Evolutionary conservation across 1,140 invertebrate species (phyloP), one percentile per base, ranked within the genome.

Genomic region (Chironomus striatipennis): DNA sequence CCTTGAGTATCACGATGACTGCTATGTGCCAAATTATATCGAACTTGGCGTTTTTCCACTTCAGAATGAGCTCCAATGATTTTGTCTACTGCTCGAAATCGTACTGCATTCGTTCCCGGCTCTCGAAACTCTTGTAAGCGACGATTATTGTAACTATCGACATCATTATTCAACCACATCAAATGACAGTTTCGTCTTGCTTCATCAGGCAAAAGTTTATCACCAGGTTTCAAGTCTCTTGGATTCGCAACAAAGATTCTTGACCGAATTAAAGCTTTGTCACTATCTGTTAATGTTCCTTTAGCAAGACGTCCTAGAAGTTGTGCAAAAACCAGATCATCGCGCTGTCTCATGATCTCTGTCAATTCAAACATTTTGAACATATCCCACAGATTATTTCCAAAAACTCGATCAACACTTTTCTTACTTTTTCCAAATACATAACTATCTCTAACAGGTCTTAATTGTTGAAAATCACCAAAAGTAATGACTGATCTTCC

Each of bases 261-360:
- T 42, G 43, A 73, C 42, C 34, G 43, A 43, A 43, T 75, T 73
- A 15, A 73, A n/a, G n/a, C n/a, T n/a, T n/a, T 73, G 5, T 73
- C 21, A 4, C 15, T 6, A 24, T 17, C 21, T 1, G 75, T 76
- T 73, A 77, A 73, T 0, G 15, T 70, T n/a, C 76, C 77, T 24
- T 17, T 24, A 57, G 77, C 77, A 65, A 78, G 72, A 74, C 77
- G 76, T 74, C 77, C 78, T 73, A 77, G 72, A 9, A 77, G 77
- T 21, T 47, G 65, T 34, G 75, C 76, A 57, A 78, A 78, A 17
- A 18, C 17, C 21, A 43, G 15, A 72, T 78, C 78, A 42, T 77
- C 75, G 75, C 76, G 75, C 73, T 78, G 78, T 17, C 78, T 75
- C 78, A 78, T 77, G 47, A 78, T 78, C 57, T 76, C 75, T 15